A percentile compares a stretch with the other conserved stretches of the same genome.
Evolutionary conservation across 2,113 vertebrate species (phyloP).

Genomic region (Hypanus sabinus): DNA sequence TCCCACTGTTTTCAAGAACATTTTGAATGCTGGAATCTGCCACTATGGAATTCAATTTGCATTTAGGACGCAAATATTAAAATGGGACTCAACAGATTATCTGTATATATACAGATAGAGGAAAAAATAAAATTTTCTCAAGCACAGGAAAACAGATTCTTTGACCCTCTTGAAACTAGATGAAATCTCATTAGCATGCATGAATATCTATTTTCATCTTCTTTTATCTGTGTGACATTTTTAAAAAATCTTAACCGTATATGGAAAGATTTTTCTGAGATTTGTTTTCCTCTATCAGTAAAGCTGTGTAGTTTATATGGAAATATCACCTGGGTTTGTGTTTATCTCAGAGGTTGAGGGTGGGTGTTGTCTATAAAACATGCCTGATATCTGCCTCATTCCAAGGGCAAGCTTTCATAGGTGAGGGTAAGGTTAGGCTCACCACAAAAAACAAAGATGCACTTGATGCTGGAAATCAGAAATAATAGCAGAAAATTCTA

Average conservation of each 20-base stretch:
- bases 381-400: too few relatives aligned
- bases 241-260: neutral
- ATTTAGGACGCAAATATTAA: neutral
- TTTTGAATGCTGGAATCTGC: neutral
- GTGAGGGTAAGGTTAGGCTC: too few relatives aligned
- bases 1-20: neutral
- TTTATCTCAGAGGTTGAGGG: too few relatives aligned
- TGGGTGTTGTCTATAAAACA: neutral
- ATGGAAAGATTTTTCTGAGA: neutral
- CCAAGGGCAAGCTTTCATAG: too few relatives aligned
- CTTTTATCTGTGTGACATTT: neutral
- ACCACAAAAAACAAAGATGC: too few relatives aligned
- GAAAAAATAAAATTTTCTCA: neutral
- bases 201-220: neutral
- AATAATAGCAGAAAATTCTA: too few relatives aligned
- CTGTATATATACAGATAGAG: neutral
- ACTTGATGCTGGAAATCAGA: too few relatives aligned
- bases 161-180: neutral
- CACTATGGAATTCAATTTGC: constrained; percentile 9
- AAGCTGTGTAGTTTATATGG: neutral
- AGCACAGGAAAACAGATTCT: neutral
- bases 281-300: neutral
- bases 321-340: neutral
- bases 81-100: neutral
- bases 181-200: neutral